Base-by-base conservation (phyloP, 2,113 vertebrate genomes). In the Callithrix jacchus region DNA sequence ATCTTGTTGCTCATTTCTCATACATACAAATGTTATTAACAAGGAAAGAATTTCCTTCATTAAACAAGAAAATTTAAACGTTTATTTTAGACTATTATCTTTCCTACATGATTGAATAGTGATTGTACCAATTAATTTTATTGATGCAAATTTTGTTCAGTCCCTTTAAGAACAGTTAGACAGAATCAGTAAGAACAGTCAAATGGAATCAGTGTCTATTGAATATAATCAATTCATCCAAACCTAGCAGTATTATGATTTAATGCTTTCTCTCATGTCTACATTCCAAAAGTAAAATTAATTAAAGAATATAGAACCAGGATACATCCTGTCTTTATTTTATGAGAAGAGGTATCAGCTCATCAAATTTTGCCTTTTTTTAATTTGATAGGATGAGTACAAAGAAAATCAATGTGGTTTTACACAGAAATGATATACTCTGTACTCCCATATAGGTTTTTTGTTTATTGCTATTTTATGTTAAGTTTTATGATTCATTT, bases 1-100 rank as follows among this genome's bases (percentile, higher is more conserved):
- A 18, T 73, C 52, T 71, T 82, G 7, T 49, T 79, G 70, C 6
- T 37, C n/a, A 64, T 71, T 61, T 17, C 6, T 94, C 35, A 70
- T 18, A 94, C 35, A 83, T 27, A 3, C 30, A 45, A 70, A 76
- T 35, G 23, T 18, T 42, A 64, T 64, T 91, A 66, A 73, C 52
- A 77, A 70, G 56, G n/a, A 73, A 42, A 66, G 58, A 91, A 40
- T 93, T 87, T 49, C 27, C 5, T 52, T 91, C 61, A 84, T 68
- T 91, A 91, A 92, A 94, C 37, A 88, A 79, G 87, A 86, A 5
- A 81, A 92, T 87, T 91, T 91, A 68, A 95, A 82, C 64, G 61
- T 37, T 87, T 92, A 45, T 32, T 96, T 68, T 68, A 86, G 45
- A 91, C 14, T 87, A 45, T 18, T 40, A 73, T 77, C 20, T 27